Percentiles rank a stretch among this genome's conserved stretches.
These are phyloP conservation scores for Ascidia mentula DNA, from an alignment of 23 tunicate species.

Conservation along the genomic window DNA sequence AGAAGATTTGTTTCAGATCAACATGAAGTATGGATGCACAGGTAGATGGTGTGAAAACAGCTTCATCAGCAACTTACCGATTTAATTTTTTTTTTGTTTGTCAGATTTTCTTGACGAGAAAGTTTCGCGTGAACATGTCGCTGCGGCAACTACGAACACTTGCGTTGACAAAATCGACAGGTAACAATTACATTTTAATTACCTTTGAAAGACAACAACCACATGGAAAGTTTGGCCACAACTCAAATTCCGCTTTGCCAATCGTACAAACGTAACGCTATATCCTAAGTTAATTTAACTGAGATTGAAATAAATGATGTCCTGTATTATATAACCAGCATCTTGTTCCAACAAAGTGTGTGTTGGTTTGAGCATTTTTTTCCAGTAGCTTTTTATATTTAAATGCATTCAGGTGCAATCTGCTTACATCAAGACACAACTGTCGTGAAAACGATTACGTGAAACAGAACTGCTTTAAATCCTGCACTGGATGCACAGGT, in stretches of 20 bases:
- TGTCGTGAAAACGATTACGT: background rate
- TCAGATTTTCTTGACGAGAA: background rate
- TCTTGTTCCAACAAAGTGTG: no score
- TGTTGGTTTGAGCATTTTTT: no score
- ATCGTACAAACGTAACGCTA: no score
- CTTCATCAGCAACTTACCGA: background rate
- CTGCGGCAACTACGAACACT: background rate
- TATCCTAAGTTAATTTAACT: no score
- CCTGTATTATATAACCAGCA: no score
- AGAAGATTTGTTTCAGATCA: conserved; percentile 20
- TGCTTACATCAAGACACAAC: background rate
- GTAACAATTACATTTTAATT: background rate
- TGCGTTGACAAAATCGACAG: background rate
- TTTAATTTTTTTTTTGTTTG: background rate
- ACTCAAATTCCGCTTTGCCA: no score
- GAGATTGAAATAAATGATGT: no score
- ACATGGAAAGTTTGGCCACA: no score
- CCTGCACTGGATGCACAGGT: conserved; percentile 1
- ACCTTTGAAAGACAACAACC: no score
- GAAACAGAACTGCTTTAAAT: background rate
- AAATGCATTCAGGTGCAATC: background rate
- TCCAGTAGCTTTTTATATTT: no score
- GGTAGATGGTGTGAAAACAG: background rate
- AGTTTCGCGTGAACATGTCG: background rate
- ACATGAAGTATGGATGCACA: conserved; percentile 20